A percentile compares a stretch with the other conserved stretches of the same genome.
Evolutionary conservation across 2,888 invertebrate genomes (phyloP).

Genomic region (Xestia ashworthii): DNA sequence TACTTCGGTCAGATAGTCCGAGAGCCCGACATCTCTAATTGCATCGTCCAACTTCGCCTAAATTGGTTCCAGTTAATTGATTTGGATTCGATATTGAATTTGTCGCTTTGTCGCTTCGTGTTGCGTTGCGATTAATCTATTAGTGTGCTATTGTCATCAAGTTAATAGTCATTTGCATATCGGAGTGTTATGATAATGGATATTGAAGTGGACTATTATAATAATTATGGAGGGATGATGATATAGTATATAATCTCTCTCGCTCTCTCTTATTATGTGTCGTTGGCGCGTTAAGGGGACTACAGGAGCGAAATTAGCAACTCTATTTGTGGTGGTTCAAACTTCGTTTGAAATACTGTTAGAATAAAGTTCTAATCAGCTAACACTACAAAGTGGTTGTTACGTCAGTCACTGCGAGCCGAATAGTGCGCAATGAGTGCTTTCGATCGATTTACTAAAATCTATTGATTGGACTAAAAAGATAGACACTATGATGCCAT

Average conservation of each 20-base stretch:
- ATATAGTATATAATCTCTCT: background rate
- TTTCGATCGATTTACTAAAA: too few species aligned
- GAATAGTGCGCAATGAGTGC: too few species aligned
- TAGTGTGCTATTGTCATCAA: slow-evolving; percentile 70
- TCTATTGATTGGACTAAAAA: too few species aligned
- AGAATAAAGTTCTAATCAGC: too few species aligned
- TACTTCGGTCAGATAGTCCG: slow-evolving; percentile 64
- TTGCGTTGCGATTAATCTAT: slow-evolving; percentile 73
- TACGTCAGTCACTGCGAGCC: too few species aligned
- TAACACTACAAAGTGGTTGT: too few species aligned
- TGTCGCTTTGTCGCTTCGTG: slow-evolving; percentile 69
- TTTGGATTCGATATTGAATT: slow-evolving; percentile 79
- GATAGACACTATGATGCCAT: too few species aligned
- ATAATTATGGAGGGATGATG: background rate
- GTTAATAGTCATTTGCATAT: slow-evolving; percentile 70
- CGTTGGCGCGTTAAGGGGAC: background rate
- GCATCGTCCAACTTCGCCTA: slow-evolving; percentile 81
- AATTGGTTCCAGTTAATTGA: slow-evolving; percentile 87
- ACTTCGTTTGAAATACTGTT: too few species aligned
- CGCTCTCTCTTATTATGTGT: background rate
- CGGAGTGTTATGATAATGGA: slow-evolving; percentile 52
- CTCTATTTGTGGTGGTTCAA: too few species aligned
- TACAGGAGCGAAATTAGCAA: too few species aligned
- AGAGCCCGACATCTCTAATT: slow-evolving; percentile 77
- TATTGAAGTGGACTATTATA: slow-evolving; percentile 25